Base-by-base conservation (phyloP, 30 jellyfish, hydroid and myxozoan species). In the Pelagia noctiluca region DNA sequence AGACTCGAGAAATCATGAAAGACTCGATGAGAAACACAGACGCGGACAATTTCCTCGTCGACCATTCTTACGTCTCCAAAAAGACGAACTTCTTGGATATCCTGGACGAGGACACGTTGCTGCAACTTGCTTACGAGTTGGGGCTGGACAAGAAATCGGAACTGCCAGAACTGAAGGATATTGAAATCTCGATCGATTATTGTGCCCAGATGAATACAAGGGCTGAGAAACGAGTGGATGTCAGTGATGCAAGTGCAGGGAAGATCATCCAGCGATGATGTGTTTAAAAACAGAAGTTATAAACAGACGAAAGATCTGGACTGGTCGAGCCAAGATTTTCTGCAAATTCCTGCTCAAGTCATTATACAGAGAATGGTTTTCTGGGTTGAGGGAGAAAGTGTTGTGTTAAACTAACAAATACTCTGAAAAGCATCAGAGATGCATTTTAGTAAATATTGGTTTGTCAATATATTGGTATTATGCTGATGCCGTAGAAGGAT, bases 91-190 rank as follows among this genome's bases (percentile, higher is more conserved):
- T 82, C 32, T 73, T 82, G 23, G 92, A 82, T 80, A 75, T 82
- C 79, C 80, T 82, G 13, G 92, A 82, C 72, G 92, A 82, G 7
- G 92, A 82, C 23, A 69, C 92, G 12, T 65, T 82, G 48, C 42
- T 82, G 64, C 85, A 70, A 48, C 71, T 82, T 26, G 92, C 92
- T n/a, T 82, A 82, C 54, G 92, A 82, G 19, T 66, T 82, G 47
- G 92, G 86, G 19, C 48, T 82, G 78, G 92, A 82, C 28, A 82
- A 82, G 50, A 82, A 82, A 37, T 70, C 92, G 4, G 92, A 82
- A 7, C 73, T 82, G 80, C 92, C 92, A 3, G 92, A 82, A 61
- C 82, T 82, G 50, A 65, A 82, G 23, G 92, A 82, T 46, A 82
- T 82, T 22, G 92, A 82, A 26, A 70, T 82, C 57, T 72, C 91